Evolutionary conservation across 2,888 invertebrate species (phyloP).

Genomic region (Aspidapion aeneum): DNA sequence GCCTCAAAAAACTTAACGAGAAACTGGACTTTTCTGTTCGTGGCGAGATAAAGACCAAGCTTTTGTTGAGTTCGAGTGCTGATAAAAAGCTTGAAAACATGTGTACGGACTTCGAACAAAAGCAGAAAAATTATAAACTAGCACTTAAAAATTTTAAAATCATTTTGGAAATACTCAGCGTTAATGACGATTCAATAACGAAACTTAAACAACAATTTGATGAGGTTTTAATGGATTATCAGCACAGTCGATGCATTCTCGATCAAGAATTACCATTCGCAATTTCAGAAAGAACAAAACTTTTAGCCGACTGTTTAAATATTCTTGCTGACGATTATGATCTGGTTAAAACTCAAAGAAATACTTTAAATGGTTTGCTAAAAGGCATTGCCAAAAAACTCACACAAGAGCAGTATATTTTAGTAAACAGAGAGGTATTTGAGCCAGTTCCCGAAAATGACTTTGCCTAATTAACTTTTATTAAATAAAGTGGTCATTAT

Average conservation of each 20-base stretch:
- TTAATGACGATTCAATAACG: constrained; percentile 35
- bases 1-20: constrained; percentile 24
- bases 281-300: constrained; percentile 30
- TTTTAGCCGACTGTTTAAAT: constrained; percentile 29
- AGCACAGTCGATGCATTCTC: constrained; percentile 38
- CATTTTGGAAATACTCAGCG: constrained; percentile 40
- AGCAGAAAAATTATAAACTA: constrained; percentile 37
- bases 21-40: constrained; percentile 23
- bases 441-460: neutral
- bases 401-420: constrained; percentile 14
- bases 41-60: constrained; percentile 28
- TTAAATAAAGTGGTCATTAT: too few relatives aligned
- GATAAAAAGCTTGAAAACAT: constrained; percentile 26
- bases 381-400: constrained; percentile 14
- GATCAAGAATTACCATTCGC: constrained; percentile 36
- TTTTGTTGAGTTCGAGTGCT: constrained; percentile 27
- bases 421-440: constrained; percentile 15
- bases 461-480: neutral
- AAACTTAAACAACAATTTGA: constrained; percentile 42
- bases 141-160: constrained; percentile 43
- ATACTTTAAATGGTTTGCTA: constrained; percentile 6
- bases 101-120: constrained; percentile 29
- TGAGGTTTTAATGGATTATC: constrained; percentile 38
- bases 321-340: constrained; percentile 26
- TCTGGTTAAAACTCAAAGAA: constrained; percentile 5